Evolutionary conservation across 2,888 invertebrate genomes (phyloP).

Genomic region (Netelia fuscicornis): DNA sequence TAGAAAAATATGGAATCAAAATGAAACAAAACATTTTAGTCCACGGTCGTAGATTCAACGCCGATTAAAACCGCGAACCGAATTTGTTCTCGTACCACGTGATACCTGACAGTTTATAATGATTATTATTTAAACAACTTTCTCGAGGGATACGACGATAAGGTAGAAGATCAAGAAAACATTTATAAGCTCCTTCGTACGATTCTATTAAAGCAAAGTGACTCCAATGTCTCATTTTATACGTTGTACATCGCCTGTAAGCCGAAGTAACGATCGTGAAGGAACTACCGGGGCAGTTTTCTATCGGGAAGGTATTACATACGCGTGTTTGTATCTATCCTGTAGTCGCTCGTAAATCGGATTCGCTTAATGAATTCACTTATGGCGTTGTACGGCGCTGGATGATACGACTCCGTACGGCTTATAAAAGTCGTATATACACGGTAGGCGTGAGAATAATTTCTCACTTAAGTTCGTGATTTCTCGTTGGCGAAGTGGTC

Average conservation of each 20-base stretch:
- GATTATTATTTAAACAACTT: constrained; percentile 22
- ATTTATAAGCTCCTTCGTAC: constrained; percentile 40
- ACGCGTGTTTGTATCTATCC: constrained; percentile 52
- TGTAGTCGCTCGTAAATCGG: constrained; percentile 61
- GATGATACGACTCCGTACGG: background rate
- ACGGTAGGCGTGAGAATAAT: constrained; percentile 69
- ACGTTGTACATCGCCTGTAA: constrained; percentile 12
- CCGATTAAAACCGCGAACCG: background rate
- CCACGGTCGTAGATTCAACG: background rate
- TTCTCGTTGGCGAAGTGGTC: constrained; percentile 35
- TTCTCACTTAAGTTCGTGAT: constrained; percentile 61
- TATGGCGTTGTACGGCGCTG: background rate
- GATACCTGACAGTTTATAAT: background rate
- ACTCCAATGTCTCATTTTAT: constrained; percentile 62
- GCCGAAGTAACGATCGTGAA: constrained; percentile 26
- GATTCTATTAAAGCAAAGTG: constrained; percentile 53
- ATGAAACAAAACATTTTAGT: background rate
- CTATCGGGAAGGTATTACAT: constrained; percentile 45
- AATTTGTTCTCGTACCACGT: background rate
- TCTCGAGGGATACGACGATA: constrained; percentile 29
- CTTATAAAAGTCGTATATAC: constrained; percentile 54
- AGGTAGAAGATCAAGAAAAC: constrained; percentile 35
- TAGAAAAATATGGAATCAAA: background rate
- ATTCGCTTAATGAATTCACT: constrained; percentile 38
- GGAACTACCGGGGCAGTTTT: constrained; percentile 31